A percentile compares a stretch with the other conserved stretches of the same genome.
phyloP scores from a whole-genome alignment of 64 coral and sea anemone species.

The Astreopora myriophthalma region DNA sequence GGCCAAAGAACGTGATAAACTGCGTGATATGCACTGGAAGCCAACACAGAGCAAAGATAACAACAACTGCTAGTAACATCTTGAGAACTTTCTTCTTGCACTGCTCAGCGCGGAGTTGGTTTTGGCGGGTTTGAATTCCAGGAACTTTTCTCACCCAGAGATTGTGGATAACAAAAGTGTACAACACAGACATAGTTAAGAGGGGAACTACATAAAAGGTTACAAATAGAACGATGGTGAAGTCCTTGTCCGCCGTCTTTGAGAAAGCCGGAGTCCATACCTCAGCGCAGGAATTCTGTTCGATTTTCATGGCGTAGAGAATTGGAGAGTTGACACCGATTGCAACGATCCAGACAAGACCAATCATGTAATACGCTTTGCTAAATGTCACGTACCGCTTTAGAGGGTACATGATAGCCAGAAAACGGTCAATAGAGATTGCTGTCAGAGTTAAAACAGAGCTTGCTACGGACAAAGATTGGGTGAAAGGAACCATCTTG shows the following conservation, averaged over 20 bases:
- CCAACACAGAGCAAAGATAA: constrained; percentile 85
- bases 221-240: constrained; percentile 69
- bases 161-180: constrained; percentile 68
- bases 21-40: constrained; percentile 69
- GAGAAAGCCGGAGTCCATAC: constrained; percentile 51
- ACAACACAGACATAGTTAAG: constrained; percentile 56
- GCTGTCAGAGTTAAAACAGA: constrained; percentile 84
- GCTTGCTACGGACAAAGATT: constrained; percentile 69
- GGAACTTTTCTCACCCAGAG: constrained; percentile 93
- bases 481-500: constrained; percentile 77
- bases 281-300: constrained; percentile 40
- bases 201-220: constrained; percentile 75
- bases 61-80: constrained; percentile 80
- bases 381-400: constrained; percentile 72
- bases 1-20: constrained; percentile 62
- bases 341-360: constrained; percentile 58
- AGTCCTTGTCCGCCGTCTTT: constrained; percentile 17
- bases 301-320: constrained; percentile 49
- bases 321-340: constrained; percentile 49
- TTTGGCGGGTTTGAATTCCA: constrained; percentile 64
- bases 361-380: constrained; percentile 55
- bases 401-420: constrained; percentile 78
- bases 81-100: constrained; percentile 86
- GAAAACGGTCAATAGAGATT: constrained; percentile 83
- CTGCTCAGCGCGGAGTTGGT: constrained; percentile 70